These are phyloP conservation scores for Stenurella melanura DNA, from an alignment of 2,888 invertebrate species.

Conservation along the genomic window DNA sequence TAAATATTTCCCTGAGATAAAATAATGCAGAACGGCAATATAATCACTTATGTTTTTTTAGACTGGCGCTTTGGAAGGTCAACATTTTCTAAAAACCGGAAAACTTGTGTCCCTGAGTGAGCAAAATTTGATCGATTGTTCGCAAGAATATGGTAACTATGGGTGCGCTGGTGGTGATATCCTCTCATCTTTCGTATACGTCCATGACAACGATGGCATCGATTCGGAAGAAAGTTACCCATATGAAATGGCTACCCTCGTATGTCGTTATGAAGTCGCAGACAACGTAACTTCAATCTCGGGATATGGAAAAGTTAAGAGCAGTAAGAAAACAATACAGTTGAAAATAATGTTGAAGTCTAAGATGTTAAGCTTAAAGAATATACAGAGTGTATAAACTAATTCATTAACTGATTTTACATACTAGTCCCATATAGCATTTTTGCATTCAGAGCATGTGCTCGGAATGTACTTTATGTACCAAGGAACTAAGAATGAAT, in stretches of 20 bases:
- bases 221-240: slow-evolving; percentile 76
- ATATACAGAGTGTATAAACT: too few relatives aligned
- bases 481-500: too few relatives aligned
- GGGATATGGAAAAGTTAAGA: background rate
- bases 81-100: slow-evolving; percentile 73
- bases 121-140: slow-evolving; percentile 77
- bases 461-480: too few relatives aligned
- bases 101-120: slow-evolving; percentile 74
- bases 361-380: too few relatives aligned
- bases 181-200: slow-evolving; percentile 73
- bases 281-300: background rate
- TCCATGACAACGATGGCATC: slow-evolving; percentile 73
- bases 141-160: slow-evolving; percentile 71
- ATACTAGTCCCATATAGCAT: too few relatives aligned
- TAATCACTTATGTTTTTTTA: slow-evolving; percentile 62
- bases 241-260: slow-evolving; percentile 68
- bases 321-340: background rate
- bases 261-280: background rate
- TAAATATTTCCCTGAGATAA: too few relatives aligned
- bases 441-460: too few relatives aligned
- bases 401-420: too few relatives aligned
- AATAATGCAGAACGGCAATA: too few relatives aligned
- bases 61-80: slow-evolving; percentile 76
- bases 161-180: slow-evolving; percentile 76
- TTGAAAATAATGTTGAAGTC: too few relatives aligned